These are phyloP conservation scores for Chydorus sphaericus DNA, from an alignment of 2,888 invertebrate species.

Conservation along the genomic window DNA sequence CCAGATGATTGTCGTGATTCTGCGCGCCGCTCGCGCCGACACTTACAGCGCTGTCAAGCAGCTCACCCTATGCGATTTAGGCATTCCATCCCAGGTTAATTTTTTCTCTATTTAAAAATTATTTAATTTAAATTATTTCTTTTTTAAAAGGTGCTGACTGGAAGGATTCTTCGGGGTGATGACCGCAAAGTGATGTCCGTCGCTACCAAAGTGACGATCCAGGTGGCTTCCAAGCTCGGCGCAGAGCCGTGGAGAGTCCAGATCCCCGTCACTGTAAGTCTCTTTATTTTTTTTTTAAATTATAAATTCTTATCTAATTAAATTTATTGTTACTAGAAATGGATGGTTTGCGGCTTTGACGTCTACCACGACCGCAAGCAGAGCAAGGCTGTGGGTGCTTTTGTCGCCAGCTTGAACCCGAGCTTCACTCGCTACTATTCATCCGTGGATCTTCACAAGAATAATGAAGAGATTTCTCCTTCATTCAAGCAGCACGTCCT, in stretches of 20 bases:
- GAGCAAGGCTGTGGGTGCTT: conserved; percentile 48
- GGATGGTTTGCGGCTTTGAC: conserved; percentile 42
- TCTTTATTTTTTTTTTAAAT: neutral
- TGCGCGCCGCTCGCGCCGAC: conserved; percentile 34
- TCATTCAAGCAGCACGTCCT: neutral
- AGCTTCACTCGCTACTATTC: conserved; percentile 53
- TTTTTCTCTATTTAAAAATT: no score
- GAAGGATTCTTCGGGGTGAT: neutral
- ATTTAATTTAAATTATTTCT: neutral
- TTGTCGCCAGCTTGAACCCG: conserved; percentile 52
- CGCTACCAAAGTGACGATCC: conserved; percentile 81
- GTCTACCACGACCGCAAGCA: conserved; percentile 65
- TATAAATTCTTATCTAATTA: neutral
- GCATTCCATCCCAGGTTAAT: neutral
- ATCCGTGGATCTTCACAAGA: conserved; percentile 51
- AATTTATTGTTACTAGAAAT: no score
- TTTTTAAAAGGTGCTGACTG: neutral
- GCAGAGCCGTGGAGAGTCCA: conserved; percentile 74
- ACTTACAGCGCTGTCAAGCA: conserved; percentile 38
- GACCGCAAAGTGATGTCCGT: conserved; percentile 51
- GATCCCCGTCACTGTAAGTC: conserved; percentile 38
- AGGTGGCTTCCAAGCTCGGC: conserved; percentile 66
- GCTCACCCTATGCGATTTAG: conserved; percentile 24
- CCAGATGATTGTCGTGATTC: conserved; percentile 31
- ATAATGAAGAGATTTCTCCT: conserved; percentile 55